Percentiles rank a stretch among this genome's conserved stretches.
Evolutionary conservation across 2,888 invertebrate genomes (phyloP).

Genomic region (Andricus curvator): DNA sequence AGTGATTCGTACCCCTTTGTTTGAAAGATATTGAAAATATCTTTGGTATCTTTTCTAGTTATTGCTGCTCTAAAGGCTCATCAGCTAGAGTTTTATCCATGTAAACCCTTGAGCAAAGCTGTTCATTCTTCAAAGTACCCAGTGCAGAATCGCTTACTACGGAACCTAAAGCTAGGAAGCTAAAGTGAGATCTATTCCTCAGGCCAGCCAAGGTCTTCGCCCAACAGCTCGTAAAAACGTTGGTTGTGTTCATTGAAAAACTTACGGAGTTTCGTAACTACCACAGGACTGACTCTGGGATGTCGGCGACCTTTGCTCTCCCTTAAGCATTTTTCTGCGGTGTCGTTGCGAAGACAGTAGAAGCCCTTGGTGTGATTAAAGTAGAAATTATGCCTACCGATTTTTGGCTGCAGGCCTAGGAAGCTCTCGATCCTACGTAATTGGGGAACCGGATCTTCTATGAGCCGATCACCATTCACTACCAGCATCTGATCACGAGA

Average conservation of each 20-base stretch:
- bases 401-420: slow-evolving; percentile 85
- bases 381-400: slow-evolving; percentile 93
- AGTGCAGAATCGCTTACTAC: not conserved
- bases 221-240: slow-evolving; percentile 94
- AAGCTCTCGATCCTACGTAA: slow-evolving; percentile 92
- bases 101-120: not conserved
- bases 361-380: slow-evolving; percentile 98
- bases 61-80: too few species aligned
- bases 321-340: slow-evolving; percentile 90
- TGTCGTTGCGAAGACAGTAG: slow-evolving; percentile 93
- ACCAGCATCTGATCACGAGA: slow-evolving; percentile 94
- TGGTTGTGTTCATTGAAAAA: slow-evolving; percentile 96
- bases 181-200: slow-evolving; percentile 82
- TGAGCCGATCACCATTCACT: slow-evolving; percentile 95
- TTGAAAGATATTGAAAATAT: too few species aligned
- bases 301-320: slow-evolving; percentile 91
- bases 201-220: slow-evolving; percentile 96
- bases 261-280: slow-evolving; percentile 88
- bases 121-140: not conserved
- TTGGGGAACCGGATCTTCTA: slow-evolving; percentile 93
- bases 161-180: not conserved
- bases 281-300: slow-evolving; percentile 89
- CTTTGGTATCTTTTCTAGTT: too few species aligned
- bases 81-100: too few species aligned
- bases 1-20: too few species aligned